A percentile compares a stretch with the other conserved stretches of the same genome.
Evolutionary conservation across 35 echinoderm and acorn worm species (phyloP).

Genomic region (Eucidaris tribuloides): DNA sequence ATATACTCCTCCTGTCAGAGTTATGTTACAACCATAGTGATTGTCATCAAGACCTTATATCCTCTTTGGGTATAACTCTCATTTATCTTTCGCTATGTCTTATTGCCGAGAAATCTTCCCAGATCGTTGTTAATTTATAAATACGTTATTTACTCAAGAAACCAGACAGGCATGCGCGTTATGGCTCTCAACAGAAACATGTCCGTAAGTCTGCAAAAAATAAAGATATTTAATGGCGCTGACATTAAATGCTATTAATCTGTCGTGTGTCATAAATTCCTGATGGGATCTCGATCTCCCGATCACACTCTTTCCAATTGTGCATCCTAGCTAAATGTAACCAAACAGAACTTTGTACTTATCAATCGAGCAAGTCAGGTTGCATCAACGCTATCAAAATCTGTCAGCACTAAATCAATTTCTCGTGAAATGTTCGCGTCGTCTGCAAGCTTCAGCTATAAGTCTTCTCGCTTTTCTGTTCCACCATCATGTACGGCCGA

Average conservation of each 20-base stretch:
- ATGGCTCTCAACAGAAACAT: conserved; percentile 69
- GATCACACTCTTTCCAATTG: conserved; percentile 41
- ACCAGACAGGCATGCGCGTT: conserved; percentile 45
- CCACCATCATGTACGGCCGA: neutral
- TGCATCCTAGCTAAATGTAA: conserved; percentile 73
- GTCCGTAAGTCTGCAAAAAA: conserved; percentile 42
- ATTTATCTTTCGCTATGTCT: conserved; percentile 35
- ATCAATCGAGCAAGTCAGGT: conserved; percentile 5
- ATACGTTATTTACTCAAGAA: conserved; percentile 72
- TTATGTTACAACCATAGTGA: conserved; percentile 21
- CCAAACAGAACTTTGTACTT: conserved; percentile 47
- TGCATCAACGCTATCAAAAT: conserved; percentile 5
- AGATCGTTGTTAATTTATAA: neutral
- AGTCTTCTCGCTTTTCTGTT: neutral
- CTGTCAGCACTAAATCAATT: neutral
- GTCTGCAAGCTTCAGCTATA: neutral
- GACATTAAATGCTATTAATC: neutral
- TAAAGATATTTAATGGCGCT: conserved; percentile 21
- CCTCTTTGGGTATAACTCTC: neutral
- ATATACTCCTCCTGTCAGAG: conserved; percentile 68
- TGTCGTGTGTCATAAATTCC: neutral
- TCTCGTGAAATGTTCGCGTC: neutral
- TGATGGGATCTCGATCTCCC: neutral
- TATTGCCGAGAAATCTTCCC: conserved; percentile 44
- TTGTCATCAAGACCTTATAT: neutral